Evolutionary conservation across 2,797 vertebrate species (phyloP).

Genomic region (Protosalanx chinensis): DNA sequence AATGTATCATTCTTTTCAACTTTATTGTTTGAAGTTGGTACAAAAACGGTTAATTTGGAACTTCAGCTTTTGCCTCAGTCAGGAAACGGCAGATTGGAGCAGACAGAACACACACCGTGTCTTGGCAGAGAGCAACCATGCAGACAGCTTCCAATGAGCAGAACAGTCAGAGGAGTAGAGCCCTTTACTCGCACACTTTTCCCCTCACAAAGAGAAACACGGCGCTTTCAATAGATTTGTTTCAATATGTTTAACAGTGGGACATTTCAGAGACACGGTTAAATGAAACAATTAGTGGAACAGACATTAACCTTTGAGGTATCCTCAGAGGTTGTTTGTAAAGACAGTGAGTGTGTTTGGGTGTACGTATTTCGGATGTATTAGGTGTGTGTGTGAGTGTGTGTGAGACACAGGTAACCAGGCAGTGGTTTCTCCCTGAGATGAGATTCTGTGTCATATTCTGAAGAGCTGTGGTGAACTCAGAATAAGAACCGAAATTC

Average conservation of each 20-base stretch:
- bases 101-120: constrained; percentile 9
- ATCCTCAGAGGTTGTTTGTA: constrained; percentile 48
- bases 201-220: constrained; percentile 34
- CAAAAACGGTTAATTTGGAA: constrained; percentile 75
- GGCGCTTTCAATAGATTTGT: constrained; percentile 28
- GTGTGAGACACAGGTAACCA: neutral
- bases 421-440: constrained; percentile 69
- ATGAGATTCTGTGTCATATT: constrained; percentile 62
- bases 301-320: constrained; percentile 36
- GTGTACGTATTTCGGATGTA: constrained; percentile 4
- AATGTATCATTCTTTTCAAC: constrained; percentile 57
- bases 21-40: constrained; percentile 81
- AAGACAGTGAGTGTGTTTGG: constrained; percentile 11
- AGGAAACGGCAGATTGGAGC: constrained; percentile 37
- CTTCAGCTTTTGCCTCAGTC: constrained; percentile 64
- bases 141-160: constrained; percentile 33
- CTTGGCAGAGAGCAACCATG: constrained; percentile 32
- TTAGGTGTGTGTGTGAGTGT: constrained; percentile 4
- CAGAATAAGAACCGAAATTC: constrained; percentile 8
- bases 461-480: constrained; percentile 40
- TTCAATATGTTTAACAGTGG: constrained; percentile 28
- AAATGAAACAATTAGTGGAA: constrained; percentile 19
- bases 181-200: constrained; percentile 60
- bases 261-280: constrained; percentile 26
- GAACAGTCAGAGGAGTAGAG: constrained; percentile 53